Conservation (phyloP, 1,140 invertebrate species). For the Hormaphis cornu region DNA sequence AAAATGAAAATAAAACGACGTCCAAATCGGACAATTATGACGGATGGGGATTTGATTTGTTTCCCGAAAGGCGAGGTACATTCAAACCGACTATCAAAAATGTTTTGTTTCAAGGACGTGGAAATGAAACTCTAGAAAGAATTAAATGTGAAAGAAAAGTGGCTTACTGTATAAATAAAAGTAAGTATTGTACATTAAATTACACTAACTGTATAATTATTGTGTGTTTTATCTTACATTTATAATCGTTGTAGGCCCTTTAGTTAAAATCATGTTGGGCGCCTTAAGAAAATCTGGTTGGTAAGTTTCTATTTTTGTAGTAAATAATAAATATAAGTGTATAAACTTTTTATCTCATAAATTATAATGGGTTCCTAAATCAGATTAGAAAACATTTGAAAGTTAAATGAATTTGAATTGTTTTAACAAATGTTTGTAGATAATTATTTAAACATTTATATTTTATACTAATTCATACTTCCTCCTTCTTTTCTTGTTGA, state of each 20-base stretch:
- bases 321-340: no score
- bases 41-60: constrained; percentile 65
- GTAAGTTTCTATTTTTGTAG: constrained; percentile 48
- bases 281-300: constrained; percentile 78
- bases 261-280: constrained; percentile 73
- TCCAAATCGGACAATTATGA: constrained; percentile 13
- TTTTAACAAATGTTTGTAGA: no score
- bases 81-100: constrained; percentile 49
- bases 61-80: constrained; percentile 66
- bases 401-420: no score
- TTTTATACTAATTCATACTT: no score
- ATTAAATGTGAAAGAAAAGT: constrained; percentile 74
- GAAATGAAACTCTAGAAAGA: constrained; percentile 57
- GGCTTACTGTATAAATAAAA: constrained; percentile 60
- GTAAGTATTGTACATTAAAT: constrained; percentile 45
- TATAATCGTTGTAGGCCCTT: no score
- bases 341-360: neutral
- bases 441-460: no score
- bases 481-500: no score
- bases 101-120: constrained; percentile 52
- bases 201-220: constrained; percentile 6
- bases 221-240: no score
- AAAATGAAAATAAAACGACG: neutral
- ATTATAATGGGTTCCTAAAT: constrained; percentile 33
- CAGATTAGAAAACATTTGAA: no score